phyloP scores from a whole-genome alignment of 2,888 invertebrate genomes.

The Stenolophus ochropezus region DNA sequence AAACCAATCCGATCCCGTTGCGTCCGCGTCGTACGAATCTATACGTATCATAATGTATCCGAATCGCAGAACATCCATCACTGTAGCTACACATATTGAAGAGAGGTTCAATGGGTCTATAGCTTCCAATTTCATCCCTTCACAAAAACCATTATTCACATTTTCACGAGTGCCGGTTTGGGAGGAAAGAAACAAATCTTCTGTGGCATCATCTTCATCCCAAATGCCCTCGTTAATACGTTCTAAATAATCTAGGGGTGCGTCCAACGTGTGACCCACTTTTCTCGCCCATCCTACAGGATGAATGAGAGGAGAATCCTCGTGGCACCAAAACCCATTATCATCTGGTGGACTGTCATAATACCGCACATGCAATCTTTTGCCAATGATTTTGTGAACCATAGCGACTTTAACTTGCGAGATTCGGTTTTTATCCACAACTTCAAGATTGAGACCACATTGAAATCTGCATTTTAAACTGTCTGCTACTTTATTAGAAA shows the following conservation, averaged over 20 bases:
- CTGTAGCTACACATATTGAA: constrained; percentile 95
- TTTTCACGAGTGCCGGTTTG: constrained; percentile 67
- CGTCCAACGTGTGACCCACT: constrained; percentile 90
- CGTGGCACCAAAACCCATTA: constrained; percentile 97
- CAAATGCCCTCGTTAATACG: constrained; percentile 83
- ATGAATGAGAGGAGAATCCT: constrained; percentile 94
- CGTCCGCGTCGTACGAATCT: constrained; percentile 92
- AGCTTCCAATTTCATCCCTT: constrained; percentile 93
- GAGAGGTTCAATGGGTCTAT: constrained; percentile 97
- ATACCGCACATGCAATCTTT: constrained; percentile 92
- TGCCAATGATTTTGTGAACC: constrained; percentile 93
- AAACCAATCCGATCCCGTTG: constrained; percentile 91
- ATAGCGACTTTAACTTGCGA: constrained; percentile 92
- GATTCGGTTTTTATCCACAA: constrained; percentile 96
- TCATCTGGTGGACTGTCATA: constrained; percentile 87
- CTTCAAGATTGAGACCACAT: constrained; percentile 90
- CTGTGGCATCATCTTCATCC: constrained; percentile 86
- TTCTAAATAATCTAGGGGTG: constrained; percentile 86
- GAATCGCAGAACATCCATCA: constrained; percentile 93
- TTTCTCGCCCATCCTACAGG: constrained; percentile 96
- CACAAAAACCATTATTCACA: constrained; percentile 44
- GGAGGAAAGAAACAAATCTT: constrained; percentile 82
- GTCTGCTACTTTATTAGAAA: constrained; percentile 90
- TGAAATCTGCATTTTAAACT: constrained; percentile 89
- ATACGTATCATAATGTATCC: constrained; percentile 98